These are phyloP conservation scores for human (Homo sapiens) DNA, from an alignment of 2,113 vertebrate genomes.

Conservation along the genomic window GRCh38 chr15:91071001-91071500, in stretches of 20 bases:
- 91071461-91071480: not conserved
- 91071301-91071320: not conserved
- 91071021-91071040: no score
- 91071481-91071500: not conserved
- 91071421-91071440: not conserved
- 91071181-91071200: no score
- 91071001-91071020: no score
- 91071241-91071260: not conserved
- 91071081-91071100: no score
- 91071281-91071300: not conserved
- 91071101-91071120: no score
- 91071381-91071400: not conserved
- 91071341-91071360: not conserved
- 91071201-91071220: not conserved
- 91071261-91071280: not conserved
- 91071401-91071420: not conserved
- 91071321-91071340: not conserved
- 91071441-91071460: not conserved
- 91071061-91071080: no score
- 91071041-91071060: no score
- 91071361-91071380: not conserved
- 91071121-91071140: no score
- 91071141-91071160: no score
- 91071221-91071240: not conserved
- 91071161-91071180: no score